These are phyloP conservation scores for Scomber japonicus DNA, from an alignment of 2,113 vertebrate genomes.

Conservation along the genomic window DNA sequence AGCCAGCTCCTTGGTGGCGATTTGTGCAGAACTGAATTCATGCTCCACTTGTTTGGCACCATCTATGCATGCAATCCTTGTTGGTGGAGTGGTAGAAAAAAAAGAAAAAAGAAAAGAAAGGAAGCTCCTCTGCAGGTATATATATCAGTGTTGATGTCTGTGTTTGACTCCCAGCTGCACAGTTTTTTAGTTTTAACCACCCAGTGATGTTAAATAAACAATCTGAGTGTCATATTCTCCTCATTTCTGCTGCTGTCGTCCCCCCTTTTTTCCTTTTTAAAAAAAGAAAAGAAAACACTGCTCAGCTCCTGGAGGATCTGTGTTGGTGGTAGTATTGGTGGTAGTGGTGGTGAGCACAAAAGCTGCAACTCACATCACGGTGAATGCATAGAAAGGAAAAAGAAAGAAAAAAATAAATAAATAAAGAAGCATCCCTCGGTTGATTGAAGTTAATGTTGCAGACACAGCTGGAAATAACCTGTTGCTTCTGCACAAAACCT, in stretches of 20 bases:
- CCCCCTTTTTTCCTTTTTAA: too few relatives aligned
- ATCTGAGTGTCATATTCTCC: too few relatives aligned
- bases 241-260: too few relatives aligned
- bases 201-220: too few relatives aligned
- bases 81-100: not conserved
- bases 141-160: too few relatives aligned
- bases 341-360: slow-evolving; percentile 30
- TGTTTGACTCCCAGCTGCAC: too few relatives aligned
- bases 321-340: not conserved
- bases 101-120: not conserved
- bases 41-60: slow-evolving; percentile 86
- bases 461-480: slow-evolving; percentile 51
- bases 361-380: slow-evolving; percentile 43
- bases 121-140: not conserved
- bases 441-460: not conserved
- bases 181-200: too few relatives aligned
- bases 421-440: slow-evolving; percentile 31
- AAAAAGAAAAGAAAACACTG: not conserved
- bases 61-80: slow-evolving; percentile 61
- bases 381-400: slow-evolving; percentile 19
- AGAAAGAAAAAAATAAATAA: not conserved
- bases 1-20: slow-evolving; percentile 85
- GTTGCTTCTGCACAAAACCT: slow-evolving; percentile 55
- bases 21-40: slow-evolving; percentile 83
- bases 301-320: slow-evolving; percentile 5